Conservation (phyloP, 2,113 vertebrate genomes). For the Aegotheles bennettii region DNA sequence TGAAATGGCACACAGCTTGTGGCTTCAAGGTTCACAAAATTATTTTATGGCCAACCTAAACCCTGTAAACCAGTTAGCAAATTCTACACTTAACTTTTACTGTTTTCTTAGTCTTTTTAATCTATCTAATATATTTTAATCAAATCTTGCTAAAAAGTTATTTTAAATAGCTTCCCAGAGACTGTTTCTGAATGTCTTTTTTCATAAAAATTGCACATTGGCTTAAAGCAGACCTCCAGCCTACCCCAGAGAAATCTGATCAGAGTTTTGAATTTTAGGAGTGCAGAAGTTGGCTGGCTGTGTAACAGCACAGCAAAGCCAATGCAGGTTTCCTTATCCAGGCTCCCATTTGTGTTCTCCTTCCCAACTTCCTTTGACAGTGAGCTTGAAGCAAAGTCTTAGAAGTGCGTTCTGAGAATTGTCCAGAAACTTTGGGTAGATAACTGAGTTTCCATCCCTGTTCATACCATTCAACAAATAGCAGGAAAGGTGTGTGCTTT, state of each 20-base stretch:
- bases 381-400: not conserved
- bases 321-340: not conserved
- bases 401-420: not conserved
- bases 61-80: not conserved
- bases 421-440: not conserved
- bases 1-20: not conserved
- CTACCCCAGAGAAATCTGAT: not conserved
- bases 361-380: not conserved
- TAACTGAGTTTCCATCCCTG: not conserved
- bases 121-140: not conserved
- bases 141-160: not conserved
- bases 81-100: not conserved
- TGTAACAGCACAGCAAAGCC: not conserved
- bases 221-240: not conserved
- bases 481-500: accelerated
- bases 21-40: not conserved
- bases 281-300: not conserved
- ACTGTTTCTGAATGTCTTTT: not conserved
- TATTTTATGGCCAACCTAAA: not conserved
- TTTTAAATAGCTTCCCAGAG: not conserved
- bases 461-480: not conserved
- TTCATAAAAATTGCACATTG: not conserved
- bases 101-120: not conserved
- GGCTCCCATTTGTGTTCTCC: not conserved
- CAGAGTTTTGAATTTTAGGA: not conserved